Base-by-base conservation (phyloP, 2,113 vertebrate genomes). In the Hiodon tergisus region DNA sequence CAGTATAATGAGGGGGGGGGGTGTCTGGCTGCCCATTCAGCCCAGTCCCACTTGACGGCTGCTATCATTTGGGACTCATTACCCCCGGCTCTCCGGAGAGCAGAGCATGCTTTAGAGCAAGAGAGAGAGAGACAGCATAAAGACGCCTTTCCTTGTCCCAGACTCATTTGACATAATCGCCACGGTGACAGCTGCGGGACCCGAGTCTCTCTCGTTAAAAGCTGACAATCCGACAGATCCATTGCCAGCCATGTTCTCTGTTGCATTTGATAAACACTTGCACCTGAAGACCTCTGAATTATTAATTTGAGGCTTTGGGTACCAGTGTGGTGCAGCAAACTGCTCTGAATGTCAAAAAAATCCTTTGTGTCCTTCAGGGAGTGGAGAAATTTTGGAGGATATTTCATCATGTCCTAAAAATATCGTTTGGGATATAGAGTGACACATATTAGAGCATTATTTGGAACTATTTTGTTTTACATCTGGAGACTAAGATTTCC, bases 51-150 rank as follows among this genome's bases (percentile, higher is more conserved):
- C 62, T 51, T 57, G 31, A 71, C 67, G 71, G 67, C 54, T 50
- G 55, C 3, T 53, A 31, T 68, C 65, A 11, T 31, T 14, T 31
- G 57, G n/a, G 75, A 14, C 67, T 70, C 69, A 54, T 68, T 73
- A 73, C 58, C 17, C 57, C 55, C 46, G 31, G 14, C 17, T 5
- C n/a, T 17, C 14, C 17, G 46, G 11, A 73, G 53, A 68, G 61
- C 63, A 69, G 11, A n/a, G 13, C 50, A 53, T 17, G 50, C 71
- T 61, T 9, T 11, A 51, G 58, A 67, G 69, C n/a, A 60, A 77
- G 46, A 48, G 61, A n/a, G 13, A 46, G n/a, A 55, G 53, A n/a
- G 53, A 58, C 48, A 4, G 60, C 10, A 2, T 51, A 31, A 50
- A 47, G 8, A 54, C 16, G 16, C 55, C 54, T 14, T 16, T 5